Conservation (phyloP, 2,888 invertebrate species). For the Lissocephala sabroskyi region DNA sequence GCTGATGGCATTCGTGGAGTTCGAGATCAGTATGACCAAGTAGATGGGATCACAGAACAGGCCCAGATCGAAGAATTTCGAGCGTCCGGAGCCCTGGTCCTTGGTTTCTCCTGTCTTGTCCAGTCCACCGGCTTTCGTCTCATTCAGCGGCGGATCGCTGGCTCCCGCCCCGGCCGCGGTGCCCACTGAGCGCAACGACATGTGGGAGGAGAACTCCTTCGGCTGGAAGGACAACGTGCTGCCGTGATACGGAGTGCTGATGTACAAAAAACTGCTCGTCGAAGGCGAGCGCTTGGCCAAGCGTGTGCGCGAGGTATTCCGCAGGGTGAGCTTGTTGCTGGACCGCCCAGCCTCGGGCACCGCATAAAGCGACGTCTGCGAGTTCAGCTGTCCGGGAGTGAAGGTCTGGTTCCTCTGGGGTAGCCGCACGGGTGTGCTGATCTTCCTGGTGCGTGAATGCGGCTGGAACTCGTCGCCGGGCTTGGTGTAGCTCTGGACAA, state of each 20-base stretch:
- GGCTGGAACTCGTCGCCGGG: constrained; percentile 71
- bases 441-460: constrained; percentile 74
- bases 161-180: constrained; percentile 71
- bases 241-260: constrained; percentile 89
- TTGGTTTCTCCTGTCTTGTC: constrained; percentile 19
- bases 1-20: constrained; percentile 88
- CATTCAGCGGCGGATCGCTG: constrained; percentile 42
- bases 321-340: constrained; percentile 58
- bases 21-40: constrained; percentile 86
- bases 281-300: constrained; percentile 82
- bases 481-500: constrained; percentile 75
- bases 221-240: constrained; percentile 86
- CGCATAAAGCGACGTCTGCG: constrained; percentile 79
- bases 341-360: constrained; percentile 78
- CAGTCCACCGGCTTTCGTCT: not conserved
- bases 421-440: constrained; percentile 76
- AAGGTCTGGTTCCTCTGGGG: constrained; percentile 72
- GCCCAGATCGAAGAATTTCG: constrained; percentile 82
- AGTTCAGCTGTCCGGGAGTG: constrained; percentile 75
- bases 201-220: constrained; percentile 84
- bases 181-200: constrained; percentile 81
- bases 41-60: constrained; percentile 85
- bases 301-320: constrained; percentile 71
- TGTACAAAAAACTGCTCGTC: constrained; percentile 86
- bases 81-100: constrained; percentile 24